These are phyloP conservation scores for Zenarchopterus dispar DNA, from an alignment of 2,797 vertebrate genomes.

Conservation along the genomic window DNA sequence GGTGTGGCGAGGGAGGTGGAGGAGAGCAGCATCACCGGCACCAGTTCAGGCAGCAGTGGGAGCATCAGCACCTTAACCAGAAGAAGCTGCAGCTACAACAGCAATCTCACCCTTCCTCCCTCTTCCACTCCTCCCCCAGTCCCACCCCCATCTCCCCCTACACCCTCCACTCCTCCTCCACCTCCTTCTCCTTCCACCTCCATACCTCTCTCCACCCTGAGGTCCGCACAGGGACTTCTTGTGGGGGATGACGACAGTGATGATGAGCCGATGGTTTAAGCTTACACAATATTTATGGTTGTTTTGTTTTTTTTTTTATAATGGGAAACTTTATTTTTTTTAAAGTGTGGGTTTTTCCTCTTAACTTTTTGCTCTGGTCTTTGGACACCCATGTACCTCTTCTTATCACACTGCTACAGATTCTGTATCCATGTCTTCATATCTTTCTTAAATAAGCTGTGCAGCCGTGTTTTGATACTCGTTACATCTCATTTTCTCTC, in stretches of 20 bases:
- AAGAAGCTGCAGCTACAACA: constrained; percentile 44
- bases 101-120: constrained; percentile 53
- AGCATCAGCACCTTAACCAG: constrained; percentile 24
- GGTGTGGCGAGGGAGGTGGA: constrained; percentile 41
- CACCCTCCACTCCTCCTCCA: constrained; percentile 22
- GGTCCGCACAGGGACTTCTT: constrained; percentile 39
- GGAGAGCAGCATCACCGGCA: constrained; percentile 25
- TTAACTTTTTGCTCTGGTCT: constrained; percentile 43
- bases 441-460: neutral
- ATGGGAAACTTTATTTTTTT: constrained; percentile 48
- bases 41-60: constrained; percentile 26
- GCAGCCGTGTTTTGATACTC: too few species aligned
- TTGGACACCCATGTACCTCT: constrained; percentile 35
- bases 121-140: constrained; percentile 52
- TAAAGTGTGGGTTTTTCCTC: constrained; percentile 41
- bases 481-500: too few species aligned
- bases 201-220: constrained; percentile 52
- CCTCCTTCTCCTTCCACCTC: constrained; percentile 34
- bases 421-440: neutral
- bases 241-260: constrained; percentile 62
- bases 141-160: constrained; percentile 10
- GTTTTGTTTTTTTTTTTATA: constrained; percentile 60
- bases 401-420: neutral
- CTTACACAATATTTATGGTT: constrained; percentile 4
- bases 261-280: constrained; percentile 76